Conservation (phyloP, 2,113 vertebrate genomes). For the Dermatemys mawii region DNA sequence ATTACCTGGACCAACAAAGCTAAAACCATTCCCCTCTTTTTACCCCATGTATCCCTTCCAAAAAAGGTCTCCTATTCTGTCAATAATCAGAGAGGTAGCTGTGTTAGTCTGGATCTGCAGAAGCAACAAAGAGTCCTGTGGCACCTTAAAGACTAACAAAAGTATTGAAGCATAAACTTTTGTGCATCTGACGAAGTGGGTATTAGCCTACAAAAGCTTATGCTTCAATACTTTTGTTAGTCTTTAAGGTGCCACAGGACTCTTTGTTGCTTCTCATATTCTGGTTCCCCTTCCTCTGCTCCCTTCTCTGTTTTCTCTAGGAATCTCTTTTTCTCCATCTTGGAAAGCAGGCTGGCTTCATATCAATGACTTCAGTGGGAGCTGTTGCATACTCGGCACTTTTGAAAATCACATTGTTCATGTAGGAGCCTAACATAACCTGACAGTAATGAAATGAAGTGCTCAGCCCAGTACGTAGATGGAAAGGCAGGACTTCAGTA, state of each 20-base stretch:
- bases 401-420: conserved; percentile 59
- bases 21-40: conserved; percentile 44
- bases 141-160: no score
- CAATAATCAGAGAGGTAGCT: no score
- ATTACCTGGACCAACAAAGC: conserved; percentile 33
- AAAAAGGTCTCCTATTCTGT: neutral
- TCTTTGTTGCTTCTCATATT: no score
- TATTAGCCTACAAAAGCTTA: no score
- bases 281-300: neutral
- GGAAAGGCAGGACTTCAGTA: neutral
- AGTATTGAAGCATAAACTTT: no score
- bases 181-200: no score
- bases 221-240: no score
- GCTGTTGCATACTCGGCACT: conserved; percentile 32
- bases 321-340: conserved; percentile 21
- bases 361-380: conserved; percentile 32
- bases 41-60: neutral
- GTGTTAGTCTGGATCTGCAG: no score
- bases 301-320: conserved; percentile 26
- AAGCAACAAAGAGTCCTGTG: no score
- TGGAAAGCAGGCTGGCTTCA: conserved; percentile 34
- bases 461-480: neutral
- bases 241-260: no score
- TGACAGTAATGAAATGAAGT: conserved; percentile 58
- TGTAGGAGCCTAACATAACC: conserved; percentile 41